Conservation (phyloP, 2,113 vertebrate species). For the Brevimyrus niger region DNA sequence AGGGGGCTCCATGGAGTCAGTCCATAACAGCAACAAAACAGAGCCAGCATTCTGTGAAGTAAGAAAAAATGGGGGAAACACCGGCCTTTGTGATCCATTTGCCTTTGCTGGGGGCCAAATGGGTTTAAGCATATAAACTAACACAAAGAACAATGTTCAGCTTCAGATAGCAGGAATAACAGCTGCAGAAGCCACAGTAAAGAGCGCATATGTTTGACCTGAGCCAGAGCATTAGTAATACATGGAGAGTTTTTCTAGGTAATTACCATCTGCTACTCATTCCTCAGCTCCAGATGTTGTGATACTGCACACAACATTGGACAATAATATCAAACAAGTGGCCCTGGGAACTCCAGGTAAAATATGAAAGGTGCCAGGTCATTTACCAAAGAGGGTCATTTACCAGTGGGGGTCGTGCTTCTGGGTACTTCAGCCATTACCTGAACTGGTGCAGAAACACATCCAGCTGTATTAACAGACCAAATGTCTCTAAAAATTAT, state of each 20-base stretch:
- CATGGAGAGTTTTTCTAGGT: not conserved
- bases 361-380: not conserved
- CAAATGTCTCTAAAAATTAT: not conserved
- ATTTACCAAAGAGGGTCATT: not conserved
- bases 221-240: not conserved
- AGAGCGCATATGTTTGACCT: not conserved
- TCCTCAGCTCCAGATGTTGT: not conserved
- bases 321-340: not conserved
- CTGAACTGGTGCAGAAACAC: not conserved
- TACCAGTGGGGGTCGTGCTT: not conserved
- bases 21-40: not conserved
- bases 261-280: not conserved
- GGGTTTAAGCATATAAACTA: not conserved
- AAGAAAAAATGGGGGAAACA: not conserved
- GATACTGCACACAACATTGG: not conserved
- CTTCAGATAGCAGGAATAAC: not conserved
- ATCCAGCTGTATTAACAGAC: not conserved
- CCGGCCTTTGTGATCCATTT: not conserved
- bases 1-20: not conserved
- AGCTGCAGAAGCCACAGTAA: not conserved
- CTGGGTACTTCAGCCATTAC: not conserved
- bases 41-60: not conserved
- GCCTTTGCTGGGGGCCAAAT: not conserved
- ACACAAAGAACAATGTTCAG: not conserved
- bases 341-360: not conserved